Evolutionary conservation across 2,888 invertebrate species (phyloP), one percentile per base, ranked within the genome.

Genomic region (Cordylochernes scorpioides): DNA sequence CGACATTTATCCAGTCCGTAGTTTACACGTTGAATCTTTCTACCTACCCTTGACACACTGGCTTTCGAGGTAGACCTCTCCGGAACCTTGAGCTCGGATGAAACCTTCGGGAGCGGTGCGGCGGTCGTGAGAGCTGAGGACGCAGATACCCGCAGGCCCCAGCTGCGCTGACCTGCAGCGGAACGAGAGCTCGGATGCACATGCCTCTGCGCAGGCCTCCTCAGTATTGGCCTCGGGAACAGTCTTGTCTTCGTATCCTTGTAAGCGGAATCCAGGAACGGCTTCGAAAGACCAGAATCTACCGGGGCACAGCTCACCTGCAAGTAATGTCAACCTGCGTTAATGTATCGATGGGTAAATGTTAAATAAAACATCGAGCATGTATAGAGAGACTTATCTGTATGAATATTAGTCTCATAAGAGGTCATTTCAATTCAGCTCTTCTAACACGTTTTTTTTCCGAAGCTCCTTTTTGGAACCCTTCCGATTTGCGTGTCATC

Each of bases 271-370:
- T 2, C 38, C 35, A 4, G 38, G 33, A 4, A 35, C 32, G 21
- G 35, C 17, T 17, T 38, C 38, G 10, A 38, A 38, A 3, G 38
- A 29, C 38, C 38, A 38, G n/a, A n/a, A n/a, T n/a, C n/a, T n/a
- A n/a, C n/a, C n/a, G n/a, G n/a, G n/a, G n/a, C n/a, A n/a, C n/a
- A n/a, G n/a, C n/a, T n/a, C n/a, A n/a, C n/a, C n/a, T n/a, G n/a
- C n/a, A n/a, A n/a, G n/a, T n/a, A n/a, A n/a, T n/a, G n/a, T n/a
- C n/a, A n/a, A n/a, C n/a, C n/a, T n/a, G n/a, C n/a, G n/a, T n/a
- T n/a, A n/a, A n/a, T n/a, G n/a, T n/a, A n/a, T n/a, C n/a, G n/a
- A n/a, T n/a, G n/a, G n/a, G n/a, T n/a, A n/a, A n/a, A n/a, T n/a
- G n/a, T n/a, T n/a, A n/a, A n/a, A n/a, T n/a, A n/a, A n/a, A n/a